Conservation (phyloP, 1,140 invertebrate genomes). For the Eriocheir sinensis region DNA sequence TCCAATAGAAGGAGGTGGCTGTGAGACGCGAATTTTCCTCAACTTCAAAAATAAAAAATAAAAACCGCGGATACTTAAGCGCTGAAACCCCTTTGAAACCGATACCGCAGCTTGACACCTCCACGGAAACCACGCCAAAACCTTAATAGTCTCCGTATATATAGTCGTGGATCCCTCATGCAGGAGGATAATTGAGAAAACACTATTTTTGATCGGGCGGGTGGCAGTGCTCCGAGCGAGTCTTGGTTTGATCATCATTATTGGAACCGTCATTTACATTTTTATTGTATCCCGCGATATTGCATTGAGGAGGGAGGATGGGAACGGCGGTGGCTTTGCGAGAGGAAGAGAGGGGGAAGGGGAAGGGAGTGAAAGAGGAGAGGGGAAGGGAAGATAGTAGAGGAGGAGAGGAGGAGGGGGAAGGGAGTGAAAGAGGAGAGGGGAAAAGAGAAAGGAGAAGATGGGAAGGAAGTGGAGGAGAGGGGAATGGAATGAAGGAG, state of each 20-base stretch:
- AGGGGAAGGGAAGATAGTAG: neutral
- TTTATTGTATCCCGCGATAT: constrained; percentile 74
- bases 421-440: no score
- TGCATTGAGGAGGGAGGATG: constrained; percentile 58
- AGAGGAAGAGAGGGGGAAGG: neutral
- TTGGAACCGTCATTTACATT: constrained; percentile 75
- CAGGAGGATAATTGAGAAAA: constrained; percentile 37
- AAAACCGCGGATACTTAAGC: no score
- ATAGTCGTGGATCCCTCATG: neutral
- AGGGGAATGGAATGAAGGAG: neutral
- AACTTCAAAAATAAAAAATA: no score
- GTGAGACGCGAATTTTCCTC: neutral
- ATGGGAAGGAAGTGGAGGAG: neutral
- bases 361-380: neutral
- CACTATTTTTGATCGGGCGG: constrained; percentile 5
- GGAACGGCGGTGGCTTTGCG: neutral
- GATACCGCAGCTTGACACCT: no score
- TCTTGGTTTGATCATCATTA: constrained; percentile 76
- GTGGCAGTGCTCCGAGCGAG: constrained; percentile 39
- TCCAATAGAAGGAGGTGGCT: constrained; percentile 52
- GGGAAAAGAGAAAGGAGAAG: neutral
- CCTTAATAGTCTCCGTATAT: neutral
- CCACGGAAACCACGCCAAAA: no score
- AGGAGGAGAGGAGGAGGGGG: neutral
- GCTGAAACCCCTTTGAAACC: no score